Conservation (phyloP, 53 echinoderm and acorn worm genomes). For the Zoroaster sp. region DNA sequence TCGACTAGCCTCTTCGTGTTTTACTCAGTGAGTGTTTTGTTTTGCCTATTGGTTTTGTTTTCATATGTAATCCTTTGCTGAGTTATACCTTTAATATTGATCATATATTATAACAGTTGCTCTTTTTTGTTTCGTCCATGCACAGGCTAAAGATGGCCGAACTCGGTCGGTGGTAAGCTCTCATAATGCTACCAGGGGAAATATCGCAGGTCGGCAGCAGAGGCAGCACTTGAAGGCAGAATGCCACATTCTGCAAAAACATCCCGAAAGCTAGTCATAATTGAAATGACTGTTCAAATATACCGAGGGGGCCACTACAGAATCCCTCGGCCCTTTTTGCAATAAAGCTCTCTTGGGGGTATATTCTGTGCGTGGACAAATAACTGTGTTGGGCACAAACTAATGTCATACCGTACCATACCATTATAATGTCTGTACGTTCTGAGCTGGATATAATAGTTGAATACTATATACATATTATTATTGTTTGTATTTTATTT, state of each 20-base stretch:
- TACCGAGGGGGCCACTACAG: not conserved
- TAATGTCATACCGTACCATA: too few relatives aligned
- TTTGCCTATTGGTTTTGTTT: not conserved
- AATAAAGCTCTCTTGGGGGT: too few relatives aligned
- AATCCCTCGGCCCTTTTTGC: too few relatives aligned
- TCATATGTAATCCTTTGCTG: not conserved
- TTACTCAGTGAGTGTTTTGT: not conserved
- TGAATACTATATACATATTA: too few relatives aligned
- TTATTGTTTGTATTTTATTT: too few relatives aligned
- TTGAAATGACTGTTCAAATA: not conserved
- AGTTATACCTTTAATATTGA: not conserved
- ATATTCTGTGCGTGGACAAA: too few relatives aligned
- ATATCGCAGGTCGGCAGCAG: not conserved
- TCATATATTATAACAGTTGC: not conserved
- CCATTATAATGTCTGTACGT: too few relatives aligned
- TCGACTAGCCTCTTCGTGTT: not conserved
- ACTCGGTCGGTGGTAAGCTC: not conserved
- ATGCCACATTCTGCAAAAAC: not conserved
- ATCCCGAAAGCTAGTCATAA: not conserved
- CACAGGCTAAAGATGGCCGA: not conserved
- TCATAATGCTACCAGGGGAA: not conserved
- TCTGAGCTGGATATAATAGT: too few relatives aligned
- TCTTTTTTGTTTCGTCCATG: not conserved
- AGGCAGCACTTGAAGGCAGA: not conserved
- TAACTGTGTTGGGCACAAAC: too few relatives aligned